A percentile compares a stretch with the other conserved stretches of the same genome.
Conservation (phyloP, 2,888 invertebrate genomes). For the Spisula subtruncata region DNA sequence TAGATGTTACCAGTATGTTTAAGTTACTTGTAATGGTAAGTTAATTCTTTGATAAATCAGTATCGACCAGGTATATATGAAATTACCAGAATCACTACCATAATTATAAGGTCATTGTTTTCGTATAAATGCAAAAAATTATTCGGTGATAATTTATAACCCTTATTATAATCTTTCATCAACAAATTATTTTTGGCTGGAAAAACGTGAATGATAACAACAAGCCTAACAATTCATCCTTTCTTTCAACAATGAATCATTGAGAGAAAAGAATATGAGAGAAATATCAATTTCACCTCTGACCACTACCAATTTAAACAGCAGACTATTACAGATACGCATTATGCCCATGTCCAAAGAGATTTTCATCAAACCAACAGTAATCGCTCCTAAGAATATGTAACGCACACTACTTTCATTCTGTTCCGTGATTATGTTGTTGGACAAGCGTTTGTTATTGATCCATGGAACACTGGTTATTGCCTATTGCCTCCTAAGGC, state of each 20-base stretch:
- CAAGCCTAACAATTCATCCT: not conserved
- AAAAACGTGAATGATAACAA: not conserved
- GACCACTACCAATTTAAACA: slow-evolving; percentile 38
- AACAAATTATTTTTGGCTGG: slow-evolving; percentile 25
- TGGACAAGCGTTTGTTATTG: slow-evolving; percentile 39
- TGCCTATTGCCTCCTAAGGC: slow-evolving; percentile 37
- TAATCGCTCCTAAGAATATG: slow-evolving; percentile 50
- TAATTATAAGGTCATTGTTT: not conserved
- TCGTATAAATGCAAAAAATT: not conserved
- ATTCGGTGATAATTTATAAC: not conserved
- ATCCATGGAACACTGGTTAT: slow-evolving; percentile 32
- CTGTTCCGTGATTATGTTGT: slow-evolving; percentile 44
- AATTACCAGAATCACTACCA: not conserved
- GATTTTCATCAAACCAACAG: slow-evolving; percentile 34
- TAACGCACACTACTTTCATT: slow-evolving; percentile 47
- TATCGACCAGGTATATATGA: no score
- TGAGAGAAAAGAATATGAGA: not conserved
- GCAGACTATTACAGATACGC: slow-evolving; percentile 44
- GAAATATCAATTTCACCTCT: slow-evolving; percentile 48
- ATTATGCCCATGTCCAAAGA: slow-evolving; percentile 39
- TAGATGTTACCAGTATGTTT: no score
- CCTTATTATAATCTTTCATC: not conserved
- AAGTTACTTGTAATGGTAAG: no score
- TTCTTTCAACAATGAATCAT: slow-evolving; percentile 31
- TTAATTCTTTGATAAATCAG: no score